Conservation (phyloP, 2,797 vertebrate genomes). For the Furcifer pardalis region DNA sequence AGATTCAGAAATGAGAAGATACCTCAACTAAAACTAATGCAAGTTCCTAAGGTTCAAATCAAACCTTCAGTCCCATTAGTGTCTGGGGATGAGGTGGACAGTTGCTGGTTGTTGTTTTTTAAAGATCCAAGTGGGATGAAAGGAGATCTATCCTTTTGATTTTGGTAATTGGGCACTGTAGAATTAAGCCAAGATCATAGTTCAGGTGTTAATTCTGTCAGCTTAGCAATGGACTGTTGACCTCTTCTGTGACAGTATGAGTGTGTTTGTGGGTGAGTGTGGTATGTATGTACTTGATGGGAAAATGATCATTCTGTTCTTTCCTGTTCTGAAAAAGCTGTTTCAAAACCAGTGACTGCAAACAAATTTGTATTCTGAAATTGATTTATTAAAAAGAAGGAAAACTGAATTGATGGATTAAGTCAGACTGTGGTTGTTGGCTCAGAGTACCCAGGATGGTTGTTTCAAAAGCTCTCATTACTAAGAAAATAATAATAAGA, state of each 20-base stretch:
- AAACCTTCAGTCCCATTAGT: constrained; percentile 72
- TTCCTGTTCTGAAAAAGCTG: constrained; percentile 44
- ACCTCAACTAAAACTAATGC: constrained; percentile 79
- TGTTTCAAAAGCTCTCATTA: constrained; percentile 22
- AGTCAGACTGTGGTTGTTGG: constrained; percentile 29
- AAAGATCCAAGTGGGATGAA: constrained; percentile 58
- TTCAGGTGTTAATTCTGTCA: constrained; percentile 69
- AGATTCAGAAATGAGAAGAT: constrained; percentile 78
- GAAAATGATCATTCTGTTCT: constrained; percentile 61
- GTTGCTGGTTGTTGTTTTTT: constrained; percentile 38
- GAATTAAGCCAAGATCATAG: constrained; percentile 65
- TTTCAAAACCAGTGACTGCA: constrained; percentile 55
- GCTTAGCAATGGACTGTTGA: constrained; percentile 65
- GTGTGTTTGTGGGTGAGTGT: constrained; percentile 62
- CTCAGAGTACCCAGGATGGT: constrained; percentile 44
- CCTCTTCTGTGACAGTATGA: constrained; percentile 56
- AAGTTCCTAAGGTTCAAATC: constrained; percentile 75
- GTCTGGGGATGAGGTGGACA: constrained; percentile 53
- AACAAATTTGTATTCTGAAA: constrained; percentile 47
- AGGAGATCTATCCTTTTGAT: constrained; percentile 58
- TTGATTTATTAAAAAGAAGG: constrained; percentile 61
- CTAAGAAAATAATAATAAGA: not conserved
- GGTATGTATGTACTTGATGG: constrained; percentile 63
- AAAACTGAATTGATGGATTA: constrained; percentile 36
- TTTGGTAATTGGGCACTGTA: constrained; percentile 59